A percentile compares a stretch with the other conserved stretches of the same genome.
Conservation (phyloP, 2,888 invertebrate genomes). For the Branchipolynoe longqiensis region DNA sequence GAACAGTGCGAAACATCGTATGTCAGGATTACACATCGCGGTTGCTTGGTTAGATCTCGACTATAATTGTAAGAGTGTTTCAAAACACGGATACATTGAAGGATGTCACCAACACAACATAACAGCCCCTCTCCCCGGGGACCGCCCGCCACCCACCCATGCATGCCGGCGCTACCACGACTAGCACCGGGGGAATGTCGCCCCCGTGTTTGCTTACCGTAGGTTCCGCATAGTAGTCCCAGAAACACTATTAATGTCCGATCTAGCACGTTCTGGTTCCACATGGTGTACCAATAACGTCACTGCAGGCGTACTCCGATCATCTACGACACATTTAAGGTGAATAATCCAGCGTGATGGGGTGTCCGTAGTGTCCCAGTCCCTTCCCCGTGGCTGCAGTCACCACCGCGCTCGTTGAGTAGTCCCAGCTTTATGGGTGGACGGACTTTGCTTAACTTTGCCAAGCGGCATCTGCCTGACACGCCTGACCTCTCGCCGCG, state of each 20-base stretch:
- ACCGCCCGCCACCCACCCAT: no score
- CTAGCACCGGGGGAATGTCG: no score
- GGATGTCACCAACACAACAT: no score
- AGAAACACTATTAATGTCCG: constrained; percentile 28
- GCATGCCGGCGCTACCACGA: no score
- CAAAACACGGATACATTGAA: no score
- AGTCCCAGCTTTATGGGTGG: neutral
- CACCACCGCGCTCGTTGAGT: constrained; percentile 2
- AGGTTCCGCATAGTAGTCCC: neutral
- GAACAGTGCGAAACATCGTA: no score
- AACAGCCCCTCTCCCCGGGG: no score
- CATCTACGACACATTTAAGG: constrained; percentile 39
- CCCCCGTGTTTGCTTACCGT: no score
- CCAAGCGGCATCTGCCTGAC: no score
- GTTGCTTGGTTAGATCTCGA: no score
- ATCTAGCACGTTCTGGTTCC: constrained; percentile 30
- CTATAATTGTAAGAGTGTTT: no score
- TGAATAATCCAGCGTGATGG: constrained; percentile 15
- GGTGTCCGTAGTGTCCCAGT: constrained; percentile 15
- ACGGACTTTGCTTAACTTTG: constrained; percentile 24
- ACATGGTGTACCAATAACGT: constrained; percentile 51
- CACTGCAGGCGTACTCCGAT: constrained; percentile 43
- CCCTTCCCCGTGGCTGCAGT: constrained; percentile 3
- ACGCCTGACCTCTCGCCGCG: constrained; percentile 27
- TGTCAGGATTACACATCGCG: no score